Evolutionary conservation across 2,113 vertebrate genomes (phyloP), one percentile per base, ranked within the genome.

Genomic region (Mellivora capensis): DNA sequence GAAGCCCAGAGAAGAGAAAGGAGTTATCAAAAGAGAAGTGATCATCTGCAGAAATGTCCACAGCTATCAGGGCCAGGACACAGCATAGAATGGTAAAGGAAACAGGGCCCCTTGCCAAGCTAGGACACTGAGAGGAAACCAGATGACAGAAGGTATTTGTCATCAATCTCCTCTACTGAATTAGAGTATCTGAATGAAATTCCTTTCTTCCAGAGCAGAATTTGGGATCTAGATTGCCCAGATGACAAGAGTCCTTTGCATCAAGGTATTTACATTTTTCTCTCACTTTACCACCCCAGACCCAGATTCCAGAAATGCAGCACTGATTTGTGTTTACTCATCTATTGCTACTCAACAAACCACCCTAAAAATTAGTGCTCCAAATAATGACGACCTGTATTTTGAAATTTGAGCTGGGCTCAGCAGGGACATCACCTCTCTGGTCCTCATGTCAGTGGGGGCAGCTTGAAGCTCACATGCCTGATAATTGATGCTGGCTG

Each of bases 191-290:
- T 8, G 29, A 74, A 12, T 4, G 29, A 52, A 80, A 79, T 23
- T 7, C 7, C 27, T 80, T 89, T 67, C 37, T 49, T 79, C 25
- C 31, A 39, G 29, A 23, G 69, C 49, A 87, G 21, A 20, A 61
- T 6, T 42, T 25, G 18, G 31, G n/a, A 57, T 34, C 54, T 49
- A 4, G 34, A 14, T 3, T 74, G 80, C 23, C 25, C 71, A 81
- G 20, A n/a, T 72, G 47, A 72, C 5, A 77, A 52, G 1, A 31
- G 71, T 42, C 42, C 6, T 72, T 4, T 20, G 15, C 18, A 37
- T 90, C 39, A 94, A 87, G 25, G 64, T 9, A 44, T n/a, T 67
- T 29, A 83, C 9, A 39, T 85, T 91, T 52, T 95, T 18, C 44
- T 54, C 47, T 69, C 44, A 2, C 62, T 52, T 91, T n/a, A 29